phyloP scores from a whole-genome alignment of 53 echinoderm and acorn worm genomes.

The Hippasteria phrygiana region DNA sequence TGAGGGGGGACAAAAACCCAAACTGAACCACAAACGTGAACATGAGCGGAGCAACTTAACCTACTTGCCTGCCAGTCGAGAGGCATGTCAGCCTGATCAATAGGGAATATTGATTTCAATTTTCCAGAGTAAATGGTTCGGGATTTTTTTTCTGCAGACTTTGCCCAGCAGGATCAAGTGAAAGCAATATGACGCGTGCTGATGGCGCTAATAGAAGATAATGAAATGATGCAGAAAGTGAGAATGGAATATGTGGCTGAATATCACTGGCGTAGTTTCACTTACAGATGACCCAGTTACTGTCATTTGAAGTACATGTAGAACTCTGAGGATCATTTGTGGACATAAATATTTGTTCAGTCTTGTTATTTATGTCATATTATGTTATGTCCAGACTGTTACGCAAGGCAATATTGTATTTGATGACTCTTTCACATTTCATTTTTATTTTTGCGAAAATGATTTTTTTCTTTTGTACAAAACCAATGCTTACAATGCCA shows the following conservation, averaged over 20 bases:
- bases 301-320: neutral
- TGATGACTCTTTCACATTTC: too few species aligned
- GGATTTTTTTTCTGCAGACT: slow-evolving; percentile 22
- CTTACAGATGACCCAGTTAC: neutral
- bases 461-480: too few species aligned
- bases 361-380: too few species aligned
- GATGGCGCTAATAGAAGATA: slow-evolving; percentile 9
- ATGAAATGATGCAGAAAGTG: slow-evolving; percentile 1
- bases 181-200: slow-evolving; percentile 12
- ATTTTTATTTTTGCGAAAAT: too few species aligned
- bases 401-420: too few species aligned
- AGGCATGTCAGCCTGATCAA: slow-evolving; percentile 32
- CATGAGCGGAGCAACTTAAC: slow-evolving; percentile 26
- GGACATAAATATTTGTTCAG: too few species aligned
- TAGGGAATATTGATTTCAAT: slow-evolving; percentile 37
- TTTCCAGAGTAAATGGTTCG: slow-evolving; percentile 32
- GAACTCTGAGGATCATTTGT: too few species aligned
- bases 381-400: too few species aligned
- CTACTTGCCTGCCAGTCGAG: slow-evolving; percentile 48
- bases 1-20: neutral
- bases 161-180: slow-evolving; percentile 29
- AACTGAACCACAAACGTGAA: neutral
- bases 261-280: neutral
- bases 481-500: too few species aligned
- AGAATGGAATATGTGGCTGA: neutral